These are phyloP conservation scores for Linnaemya vulpina DNA, from an alignment of 2,888 invertebrate species.

Conservation along the genomic window DNA sequence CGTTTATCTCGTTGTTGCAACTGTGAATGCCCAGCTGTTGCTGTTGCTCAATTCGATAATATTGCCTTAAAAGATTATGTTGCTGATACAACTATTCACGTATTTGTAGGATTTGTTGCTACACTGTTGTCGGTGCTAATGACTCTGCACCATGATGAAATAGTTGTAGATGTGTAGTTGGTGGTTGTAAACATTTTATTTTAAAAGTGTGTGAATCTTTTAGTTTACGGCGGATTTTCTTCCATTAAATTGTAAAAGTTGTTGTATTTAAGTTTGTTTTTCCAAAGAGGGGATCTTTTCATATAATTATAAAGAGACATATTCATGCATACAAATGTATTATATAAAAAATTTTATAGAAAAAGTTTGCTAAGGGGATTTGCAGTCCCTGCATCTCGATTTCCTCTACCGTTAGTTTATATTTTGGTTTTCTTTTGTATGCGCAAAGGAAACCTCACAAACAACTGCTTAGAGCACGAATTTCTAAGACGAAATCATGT, in stretches of 20 bases:
- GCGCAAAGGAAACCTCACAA: slow-evolving; percentile 24
- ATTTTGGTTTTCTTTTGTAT: background rate
- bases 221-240: slow-evolving; percentile 51
- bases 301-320: no score
- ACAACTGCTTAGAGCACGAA: background rate
- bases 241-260: slow-evolving; percentile 24
- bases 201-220: slow-evolving; percentile 63
- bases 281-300: slow-evolving; percentile 24
- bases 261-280: slow-evolving; percentile 20
- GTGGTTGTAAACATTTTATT: slow-evolving; percentile 48
- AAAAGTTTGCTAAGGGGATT: slow-evolving; percentile 54
- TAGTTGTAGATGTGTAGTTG: background rate
- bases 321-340: no score
- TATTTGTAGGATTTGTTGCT: background rate
- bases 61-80: slow-evolving; percentile 17
- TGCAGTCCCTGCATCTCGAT: slow-evolving; percentile 14
- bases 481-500: slow-evolving; percentile 4
- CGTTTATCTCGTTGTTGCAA: slow-evolving; percentile 22
- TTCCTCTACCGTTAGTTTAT: slow-evolving; percentile 4
- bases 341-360: slow-evolving; percentile 21
- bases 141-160: background rate
- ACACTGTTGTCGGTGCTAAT: background rate
- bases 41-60: slow-evolving; percentile 3
- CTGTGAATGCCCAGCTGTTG: slow-evolving; percentile 45
- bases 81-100: slow-evolving; percentile 15